Conservation (phyloP, 2,888 invertebrate species). For the Tubulanus polymorphus region DNA sequence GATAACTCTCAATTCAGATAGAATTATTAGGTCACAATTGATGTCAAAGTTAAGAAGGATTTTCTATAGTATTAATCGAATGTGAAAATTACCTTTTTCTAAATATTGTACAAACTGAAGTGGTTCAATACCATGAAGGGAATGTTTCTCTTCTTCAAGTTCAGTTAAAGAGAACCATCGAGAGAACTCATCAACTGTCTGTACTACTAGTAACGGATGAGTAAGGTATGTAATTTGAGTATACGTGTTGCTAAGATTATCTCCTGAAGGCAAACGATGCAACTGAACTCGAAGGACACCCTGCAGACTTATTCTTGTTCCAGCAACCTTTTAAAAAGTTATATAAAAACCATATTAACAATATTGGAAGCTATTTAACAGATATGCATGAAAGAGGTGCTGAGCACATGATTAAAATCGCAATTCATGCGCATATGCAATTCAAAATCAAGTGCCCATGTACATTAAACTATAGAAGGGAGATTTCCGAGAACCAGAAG, state of each 20-base stretch:
- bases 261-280: slow-evolving; percentile 19
- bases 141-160: slow-evolving; percentile 25
- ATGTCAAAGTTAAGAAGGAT: no score
- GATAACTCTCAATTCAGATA: no score
- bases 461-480: background rate
- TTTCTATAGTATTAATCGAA: background rate
- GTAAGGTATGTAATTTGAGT: slow-evolving; percentile 33
- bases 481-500: background rate
- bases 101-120: slow-evolving; percentile 29
- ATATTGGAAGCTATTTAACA: background rate
- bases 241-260: slow-evolving; percentile 22
- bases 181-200: slow-evolving; percentile 21
- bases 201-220: slow-evolving; percentile 15
- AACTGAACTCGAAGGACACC: slow-evolving; percentile 37
- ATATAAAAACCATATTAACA: background rate
- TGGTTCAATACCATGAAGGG: slow-evolving; percentile 41
- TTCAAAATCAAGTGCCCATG: no score
- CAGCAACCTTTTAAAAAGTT: slow-evolving; percentile 28
- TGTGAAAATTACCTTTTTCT: slow-evolving; percentile 22
- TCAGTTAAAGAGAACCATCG: slow-evolving; percentile 37
- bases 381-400: background rate
- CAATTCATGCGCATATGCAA: no score
- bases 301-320: slow-evolving; percentile 30
- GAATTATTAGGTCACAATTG: no score
- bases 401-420: no score